phyloP scores from a whole-genome alignment of 2,888 invertebrate genomes.

The Disparrhopalites patrizii region DNA sequence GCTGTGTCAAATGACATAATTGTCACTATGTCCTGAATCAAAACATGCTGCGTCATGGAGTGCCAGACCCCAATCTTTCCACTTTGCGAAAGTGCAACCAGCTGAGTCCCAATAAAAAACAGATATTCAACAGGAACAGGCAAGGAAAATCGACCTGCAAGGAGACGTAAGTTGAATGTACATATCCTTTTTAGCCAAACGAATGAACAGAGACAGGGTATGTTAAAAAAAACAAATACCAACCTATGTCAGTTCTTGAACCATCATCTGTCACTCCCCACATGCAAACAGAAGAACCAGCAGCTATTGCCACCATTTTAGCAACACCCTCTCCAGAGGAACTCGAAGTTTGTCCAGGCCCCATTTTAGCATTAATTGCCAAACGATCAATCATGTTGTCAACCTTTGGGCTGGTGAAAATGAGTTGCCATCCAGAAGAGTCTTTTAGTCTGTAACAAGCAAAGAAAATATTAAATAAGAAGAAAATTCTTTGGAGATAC shows the following conservation, averaged over 20 bases:
- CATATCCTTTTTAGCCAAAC: not conserved
- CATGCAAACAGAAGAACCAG: conserved; percentile 68
- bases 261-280: conserved; percentile 79
- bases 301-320: conserved; percentile 80
- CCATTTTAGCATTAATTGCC: conserved; percentile 67
- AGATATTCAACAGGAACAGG: conserved; percentile 90
- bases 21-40: conserved; percentile 92
- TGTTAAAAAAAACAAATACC: conserved; percentile 35
- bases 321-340: conserved; percentile 53
- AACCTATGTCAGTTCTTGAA: conserved; percentile 67
- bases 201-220: not conserved
- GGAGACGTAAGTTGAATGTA: conserved; percentile 25
- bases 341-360: conserved; percentile 20
- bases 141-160: conserved; percentile 78
- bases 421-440: conserved; percentile 92
- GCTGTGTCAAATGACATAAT: conserved; percentile 96
- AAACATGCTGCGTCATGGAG: conserved; percentile 86
- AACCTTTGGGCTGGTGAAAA: conserved; percentile 88
- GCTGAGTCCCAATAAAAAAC: conserved; percentile 94
- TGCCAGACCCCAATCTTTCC: conserved; percentile 99
- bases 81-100: conserved; percentile 88
- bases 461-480: not conserved
- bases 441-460: conserved; percentile 71
- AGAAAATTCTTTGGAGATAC: not conserved
- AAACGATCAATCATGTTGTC: conserved; percentile 85